phyloP scores from a whole-genome alignment of 2,888 invertebrate species.

The Gortyna flavago region DNA sequence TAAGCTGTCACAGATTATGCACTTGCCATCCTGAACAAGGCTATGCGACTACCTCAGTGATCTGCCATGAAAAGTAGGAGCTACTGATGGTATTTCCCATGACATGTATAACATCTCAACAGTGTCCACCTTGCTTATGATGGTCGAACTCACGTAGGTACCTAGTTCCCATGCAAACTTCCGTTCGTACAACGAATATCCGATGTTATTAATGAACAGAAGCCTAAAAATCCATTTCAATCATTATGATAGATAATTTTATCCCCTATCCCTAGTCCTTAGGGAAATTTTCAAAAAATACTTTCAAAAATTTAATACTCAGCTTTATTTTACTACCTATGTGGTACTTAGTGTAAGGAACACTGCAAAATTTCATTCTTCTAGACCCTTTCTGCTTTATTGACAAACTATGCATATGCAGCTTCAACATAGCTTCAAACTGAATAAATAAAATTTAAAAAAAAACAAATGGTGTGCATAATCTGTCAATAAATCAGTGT shows the following conservation, averaged over 20 bases:
- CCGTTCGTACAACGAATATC: background rate
- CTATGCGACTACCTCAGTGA: too few relatives aligned
- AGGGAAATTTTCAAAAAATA: background rate
- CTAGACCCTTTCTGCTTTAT: background rate
- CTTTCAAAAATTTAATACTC: background rate
- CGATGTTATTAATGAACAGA: background rate
- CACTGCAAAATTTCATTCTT: background rate
- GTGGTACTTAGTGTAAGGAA: background rate
- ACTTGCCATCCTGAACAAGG: background rate
- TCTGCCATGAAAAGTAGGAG: too few relatives aligned
- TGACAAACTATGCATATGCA: background rate
- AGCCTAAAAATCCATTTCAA: too few relatives aligned
- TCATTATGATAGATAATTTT: background rate
- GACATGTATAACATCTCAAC: background rate
- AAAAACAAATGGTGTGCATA: background rate
- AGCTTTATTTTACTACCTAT: background rate
- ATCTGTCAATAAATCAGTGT: background rate
- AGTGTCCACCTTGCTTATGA: background rate
- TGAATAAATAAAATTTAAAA: too few relatives aligned
- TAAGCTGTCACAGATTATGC: background rate
- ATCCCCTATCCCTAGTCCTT: too few relatives aligned
- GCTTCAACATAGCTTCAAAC: background rate
- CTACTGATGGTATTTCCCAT: background rate
- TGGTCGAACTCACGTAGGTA: too few relatives aligned
- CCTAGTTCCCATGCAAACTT: background rate